Evolutionary conservation across 2,888 invertebrate species (phyloP).

Genomic region (Oxyteleia sp.): DNA sequence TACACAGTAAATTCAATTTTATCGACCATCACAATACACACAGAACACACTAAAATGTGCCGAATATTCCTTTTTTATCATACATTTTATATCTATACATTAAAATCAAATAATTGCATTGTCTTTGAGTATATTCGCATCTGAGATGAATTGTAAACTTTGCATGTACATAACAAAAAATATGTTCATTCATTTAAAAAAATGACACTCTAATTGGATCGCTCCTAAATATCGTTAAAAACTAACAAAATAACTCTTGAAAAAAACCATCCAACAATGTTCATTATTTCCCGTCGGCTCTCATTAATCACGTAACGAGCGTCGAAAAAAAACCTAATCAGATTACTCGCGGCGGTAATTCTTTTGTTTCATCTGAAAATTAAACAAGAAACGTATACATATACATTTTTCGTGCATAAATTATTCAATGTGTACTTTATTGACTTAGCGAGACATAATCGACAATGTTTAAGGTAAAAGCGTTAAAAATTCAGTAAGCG

Average conservation of each 20-base stretch:
- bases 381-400: not conserved
- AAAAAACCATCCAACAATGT: conserved; percentile 1
- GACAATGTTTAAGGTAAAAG: conserved; percentile 68
- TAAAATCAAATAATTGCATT: too few relatives aligned
- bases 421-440: conserved; percentile 66
- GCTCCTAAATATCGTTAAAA: conserved; percentile 2
- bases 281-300: not conserved
- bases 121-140: too few relatives aligned
- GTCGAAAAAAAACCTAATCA: conserved; percentile 26
- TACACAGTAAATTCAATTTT: too few relatives aligned
- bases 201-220: not conserved
- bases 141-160: too few relatives aligned
- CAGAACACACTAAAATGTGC: too few relatives aligned
- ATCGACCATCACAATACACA: too few relatives aligned
- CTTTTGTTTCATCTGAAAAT: conserved; percentile 28
- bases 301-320: conserved; percentile 26
- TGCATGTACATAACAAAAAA: too few relatives aligned
- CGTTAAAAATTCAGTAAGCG: conserved; percentile 73
- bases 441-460: conserved; percentile 67
- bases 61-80: too few relatives aligned
- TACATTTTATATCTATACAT: too few relatives aligned
- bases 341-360: conserved; percentile 34
- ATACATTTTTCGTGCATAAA: conserved; percentile 28
- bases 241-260: conserved; percentile 10
- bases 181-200: too few relatives aligned